These are phyloP conservation scores for Indicator indicator DNA, from an alignment of 2,113 vertebrate genomes.

Conservation along the genomic window DNA sequence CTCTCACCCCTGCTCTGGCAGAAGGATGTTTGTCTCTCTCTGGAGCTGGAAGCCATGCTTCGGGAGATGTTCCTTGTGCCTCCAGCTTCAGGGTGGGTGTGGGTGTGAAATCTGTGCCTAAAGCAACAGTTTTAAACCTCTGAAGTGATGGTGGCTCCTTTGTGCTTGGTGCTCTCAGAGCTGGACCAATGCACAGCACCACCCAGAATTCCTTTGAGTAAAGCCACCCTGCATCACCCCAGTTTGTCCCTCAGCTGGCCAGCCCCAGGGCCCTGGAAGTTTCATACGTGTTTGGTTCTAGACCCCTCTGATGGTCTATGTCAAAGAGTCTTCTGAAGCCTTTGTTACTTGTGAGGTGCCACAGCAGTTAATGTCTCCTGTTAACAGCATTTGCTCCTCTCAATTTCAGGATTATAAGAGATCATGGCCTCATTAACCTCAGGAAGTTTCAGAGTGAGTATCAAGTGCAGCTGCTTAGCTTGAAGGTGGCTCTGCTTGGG, in stretches of 20 bases:
- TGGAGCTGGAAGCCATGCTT: background rate
- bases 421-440: slow-evolving; percentile 97
- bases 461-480: background rate
- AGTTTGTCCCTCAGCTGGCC: background rate
- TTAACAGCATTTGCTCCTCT: slow-evolving; percentile 51
- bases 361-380: background rate
- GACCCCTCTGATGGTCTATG: background rate
- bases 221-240: background rate
- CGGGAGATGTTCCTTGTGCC: background rate
- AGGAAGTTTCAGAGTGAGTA: slow-evolving; percentile 97
- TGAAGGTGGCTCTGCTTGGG: background rate
- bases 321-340: slow-evolving; percentile 18
- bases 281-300: background rate
- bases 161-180: background rate
- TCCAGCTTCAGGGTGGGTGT: background rate
- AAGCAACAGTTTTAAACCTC: slow-evolving; percentile 2
- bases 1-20: background rate
- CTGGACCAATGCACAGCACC: background rate
- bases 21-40: background rate
- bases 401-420: slow-evolving; percentile 92
- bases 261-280: background rate
- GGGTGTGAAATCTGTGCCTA: background rate
- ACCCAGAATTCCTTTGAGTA: background rate
- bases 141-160: background rate
- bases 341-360: background rate